Evolutionary conservation across 2,797 vertebrate species (phyloP), one percentile per base, ranked within the genome.

Genomic region (Sebastes variabilis): DNA sequence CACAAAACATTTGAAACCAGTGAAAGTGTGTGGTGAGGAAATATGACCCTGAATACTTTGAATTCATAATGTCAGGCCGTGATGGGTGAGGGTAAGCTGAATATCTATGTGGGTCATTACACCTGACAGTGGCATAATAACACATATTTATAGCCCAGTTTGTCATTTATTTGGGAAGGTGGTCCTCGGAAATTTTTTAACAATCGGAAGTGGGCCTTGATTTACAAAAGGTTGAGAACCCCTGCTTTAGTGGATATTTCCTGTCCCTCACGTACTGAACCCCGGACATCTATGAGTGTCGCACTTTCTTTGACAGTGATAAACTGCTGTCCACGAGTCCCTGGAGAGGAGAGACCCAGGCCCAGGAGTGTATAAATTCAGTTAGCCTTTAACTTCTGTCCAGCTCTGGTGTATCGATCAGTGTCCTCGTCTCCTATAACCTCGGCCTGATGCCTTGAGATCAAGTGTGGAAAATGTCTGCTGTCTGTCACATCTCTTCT

Each of bases 381-480:
- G 29, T 55, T 60, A 66, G 71, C 55, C 59, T 32, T 42, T 70
- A 69, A 32, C 70, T 59, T 61, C 80, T 80, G 78, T 75, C 54
- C 49, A 60, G 56, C 66, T 78, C 59, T n/a, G 13, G 20, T 38
- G 69, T 22, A 90, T 93, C 72, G 88, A 93, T 92, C 89, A 66
- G 56, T 79, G 69, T 46, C 74, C 81, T 77, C 74, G 82, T 89
- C 79, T 81, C 72, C 80, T 14, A 4, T 69, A 74, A 77, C 70
- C 30, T 82, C 66, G 22, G 38, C 66, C 70, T 83, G 61, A 72
- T 82, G 69, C 61, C 69, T 72, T 30, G 10, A 65, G 76, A 75
- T 88, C 72, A 61, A 81, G 54, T 42, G 66, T 62, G 25, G 18
- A 80, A 84, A 84, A 88, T 68, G 88, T 77, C 80, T 81, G 69